These are phyloP conservation scores for Balearica regulorum DNA, from an alignment of 2,797 vertebrate species.

Conservation along the genomic window DNA sequence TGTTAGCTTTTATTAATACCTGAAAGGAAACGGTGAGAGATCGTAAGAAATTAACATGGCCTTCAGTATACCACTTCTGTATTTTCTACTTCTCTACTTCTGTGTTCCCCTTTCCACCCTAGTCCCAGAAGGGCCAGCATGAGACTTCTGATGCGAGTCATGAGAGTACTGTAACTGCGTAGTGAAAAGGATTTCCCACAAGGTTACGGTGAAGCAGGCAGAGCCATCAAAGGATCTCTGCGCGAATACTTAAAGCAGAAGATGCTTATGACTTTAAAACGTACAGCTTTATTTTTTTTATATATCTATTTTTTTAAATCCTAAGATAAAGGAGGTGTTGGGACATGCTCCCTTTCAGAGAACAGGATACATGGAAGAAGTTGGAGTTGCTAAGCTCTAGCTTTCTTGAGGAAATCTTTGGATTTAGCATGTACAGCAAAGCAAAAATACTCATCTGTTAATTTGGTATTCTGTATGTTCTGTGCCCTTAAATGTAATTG, in stretches of 20 bases:
- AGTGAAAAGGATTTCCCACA: neutral
- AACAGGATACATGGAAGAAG: constrained; percentile 14
- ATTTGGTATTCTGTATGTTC: constrained; percentile 55
- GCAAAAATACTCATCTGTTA: constrained; percentile 44
- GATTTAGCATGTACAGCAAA: constrained; percentile 62
- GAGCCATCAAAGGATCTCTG: constrained; percentile 1
- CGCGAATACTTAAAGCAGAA: neutral
- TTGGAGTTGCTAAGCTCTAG: constrained; percentile 11
- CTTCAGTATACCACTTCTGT: neutral
- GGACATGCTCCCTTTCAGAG: constrained; percentile 21
- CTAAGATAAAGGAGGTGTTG: constrained; percentile 49
- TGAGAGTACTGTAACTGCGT: constrained; percentile 2
- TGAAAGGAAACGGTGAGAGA: neutral
- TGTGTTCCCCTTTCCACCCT: neutral
- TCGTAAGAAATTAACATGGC: constrained; percentile 27
- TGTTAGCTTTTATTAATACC: neutral
- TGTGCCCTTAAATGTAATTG: constrained; percentile 68
- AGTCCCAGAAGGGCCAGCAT: constrained; percentile 36
- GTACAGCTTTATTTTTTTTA: constrained; percentile 68
- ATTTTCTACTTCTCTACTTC: neutral
- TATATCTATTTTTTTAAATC: constrained; percentile 67
- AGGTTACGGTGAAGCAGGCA: neutral
- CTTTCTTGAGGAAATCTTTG: constrained; percentile 54
- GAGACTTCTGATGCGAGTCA: constrained; percentile 48
- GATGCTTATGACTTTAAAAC: constrained; percentile 48